Base-by-base conservation (phyloP, 1,140 invertebrate species). In the Agrypnia vestita region DNA sequence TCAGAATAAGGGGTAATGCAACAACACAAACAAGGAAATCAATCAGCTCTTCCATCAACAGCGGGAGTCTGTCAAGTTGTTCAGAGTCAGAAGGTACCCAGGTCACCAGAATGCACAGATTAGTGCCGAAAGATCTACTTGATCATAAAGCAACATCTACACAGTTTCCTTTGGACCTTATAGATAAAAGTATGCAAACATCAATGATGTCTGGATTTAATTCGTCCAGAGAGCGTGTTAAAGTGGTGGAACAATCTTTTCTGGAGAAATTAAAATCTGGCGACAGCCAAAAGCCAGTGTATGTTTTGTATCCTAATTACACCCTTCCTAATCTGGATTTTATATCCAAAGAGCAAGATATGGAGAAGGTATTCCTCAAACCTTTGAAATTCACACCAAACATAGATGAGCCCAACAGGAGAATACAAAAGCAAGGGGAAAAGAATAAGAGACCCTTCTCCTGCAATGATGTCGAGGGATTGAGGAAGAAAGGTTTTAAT, bases 281-380 rank as follows among this genome's bases (percentile, higher is more conserved):
- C 13, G 91, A 92, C 83, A 89, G 89, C 82, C 88, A 92, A 13
- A 92, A 94, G 84, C 94, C 95, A 4, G 94, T 97, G 12, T 97
- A 96, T 85, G 94, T 98, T 56, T 93, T 97, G 80, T 98, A 97
- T 90, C 97, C 97, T 13, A 97, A 96, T 87, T 98, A 98, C 85
- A 94, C 96, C 0, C 87, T 98, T 55, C 97, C 96, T 11, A 95
- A 97, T 88, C 90, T 97, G 67, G 94, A 93, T 73, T 98, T 98
- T 87, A 91, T 98, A 15, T 90, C 91, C 46, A 92, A 91, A 82
- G 89, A 91, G 73, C 86, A 89, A 47, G 91, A 92, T 83, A 85
- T 90, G n/a, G 91, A 93, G 11, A 93, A 94, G 79, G 91, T 92
- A 82, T 91, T 88, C 86, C 93, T 90, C 69, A 90, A 88, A 83